Conservation (phyloP, 2,797 vertebrate genomes). For the Gobio occitaniae region DNA sequence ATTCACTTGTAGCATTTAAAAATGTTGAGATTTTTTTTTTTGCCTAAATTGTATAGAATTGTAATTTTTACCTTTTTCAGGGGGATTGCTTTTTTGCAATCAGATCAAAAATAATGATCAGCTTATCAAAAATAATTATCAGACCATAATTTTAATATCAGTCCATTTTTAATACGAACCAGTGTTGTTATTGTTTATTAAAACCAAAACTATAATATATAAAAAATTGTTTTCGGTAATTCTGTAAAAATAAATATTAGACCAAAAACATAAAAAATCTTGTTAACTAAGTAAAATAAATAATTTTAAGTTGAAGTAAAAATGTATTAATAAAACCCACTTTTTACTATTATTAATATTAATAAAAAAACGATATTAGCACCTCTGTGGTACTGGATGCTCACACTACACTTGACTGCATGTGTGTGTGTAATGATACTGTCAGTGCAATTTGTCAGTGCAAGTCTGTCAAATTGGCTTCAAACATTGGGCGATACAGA, state of each 20-base stretch:
- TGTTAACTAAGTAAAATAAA: too few species aligned
- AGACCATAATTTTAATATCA: background rate
- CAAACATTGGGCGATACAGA: background rate
- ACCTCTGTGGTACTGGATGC: background rate
- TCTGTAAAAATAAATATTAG: background rate
- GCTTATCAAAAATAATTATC: background rate
- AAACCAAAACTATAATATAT: background rate
- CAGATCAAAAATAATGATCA: background rate
- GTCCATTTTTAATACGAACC: background rate
- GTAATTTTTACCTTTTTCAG: too few species aligned
- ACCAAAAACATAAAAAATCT: background rate
- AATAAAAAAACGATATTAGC: background rate
- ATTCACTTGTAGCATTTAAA: background rate
- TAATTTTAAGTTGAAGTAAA: too few species aligned
- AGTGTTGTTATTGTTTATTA: background rate
- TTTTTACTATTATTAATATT: too few species aligned
- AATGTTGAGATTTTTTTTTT: too few species aligned
- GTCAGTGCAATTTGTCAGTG: slow-evolving; percentile 32
- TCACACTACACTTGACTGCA: slow-evolving; percentile 29
- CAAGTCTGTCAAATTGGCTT: slow-evolving; percentile 23
- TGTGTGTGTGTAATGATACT: slow-evolving; percentile 17
- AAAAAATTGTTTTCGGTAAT: background rate
- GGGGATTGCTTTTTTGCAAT: background rate
- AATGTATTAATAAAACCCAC: too few species aligned
- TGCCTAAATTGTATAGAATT: too few species aligned